Evolutionary conservation across 2,797 vertebrate species (phyloP), one percentile per base, ranked within the genome.

Genomic region (Semotilus atromaculatus): DNA sequence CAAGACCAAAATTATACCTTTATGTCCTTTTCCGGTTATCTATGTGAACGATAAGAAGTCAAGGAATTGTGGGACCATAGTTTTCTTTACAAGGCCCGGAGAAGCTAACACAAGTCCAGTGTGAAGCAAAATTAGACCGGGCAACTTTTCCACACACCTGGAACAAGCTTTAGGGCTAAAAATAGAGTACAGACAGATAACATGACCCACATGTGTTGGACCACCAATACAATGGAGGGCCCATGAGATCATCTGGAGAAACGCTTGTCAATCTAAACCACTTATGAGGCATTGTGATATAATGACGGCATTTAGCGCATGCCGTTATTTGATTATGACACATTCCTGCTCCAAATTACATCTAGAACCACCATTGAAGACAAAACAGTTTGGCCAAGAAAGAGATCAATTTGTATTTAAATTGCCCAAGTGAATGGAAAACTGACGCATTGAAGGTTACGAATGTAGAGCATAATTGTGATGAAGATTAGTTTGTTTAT

Each of bases 81-180:
- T 85, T 83, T 60, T 45, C 90, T 86, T 91, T 93, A 86, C 90
- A 88, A 85, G 89, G 90, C 53, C 62, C 74, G 72, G 81, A 73
- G 73, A 85, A 87, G 89, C 87, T 81, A 88, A 87, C 51, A 53
- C 73, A 77, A 78, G 51, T 81, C 87, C 82, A 80, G 77, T 66
- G 80, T 86, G 85, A 90, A 67, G 55, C 55, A 81, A 86, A 55
- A 87, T 87, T 23, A 87, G 88, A 86, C 80, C 53, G 18, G 82
- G 87, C 86, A 87, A 82, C 81, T 70, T 62, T 34, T n/a, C n/a
- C 90, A 90, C 91, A 93, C 90, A 90, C 87, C 91, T 94, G 92
- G 89, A 92, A 85, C 85, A 86, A 82, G 82, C 85, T 72, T 74
- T 72, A 31, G 74, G 88, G 31, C 16, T 83, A 92, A 93, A 93